A percentile compares a stretch with the other conserved stretches of the same genome.
These are phyloP conservation scores for Papilio aristodemus DNA, from an alignment of 1,140 invertebrate genomes.

Conservation along the genomic window DNA sequence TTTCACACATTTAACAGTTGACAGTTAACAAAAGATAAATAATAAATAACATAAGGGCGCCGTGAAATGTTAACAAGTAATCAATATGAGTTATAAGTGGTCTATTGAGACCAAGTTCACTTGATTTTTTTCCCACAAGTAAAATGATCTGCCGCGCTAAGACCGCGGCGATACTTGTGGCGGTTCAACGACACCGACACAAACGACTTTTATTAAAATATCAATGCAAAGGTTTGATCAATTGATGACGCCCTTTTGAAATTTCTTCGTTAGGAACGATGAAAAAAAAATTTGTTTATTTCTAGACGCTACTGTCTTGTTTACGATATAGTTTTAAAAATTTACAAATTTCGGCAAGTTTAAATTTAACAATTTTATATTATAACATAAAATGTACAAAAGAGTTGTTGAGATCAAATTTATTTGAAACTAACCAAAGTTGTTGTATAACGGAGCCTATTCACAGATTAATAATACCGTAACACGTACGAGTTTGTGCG, in stretches of 20 bases:
- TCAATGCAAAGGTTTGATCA: slow-evolving; percentile 10
- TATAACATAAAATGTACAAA: neutral
- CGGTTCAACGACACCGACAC: slow-evolving; percentile 50
- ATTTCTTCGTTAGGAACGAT: neutral
- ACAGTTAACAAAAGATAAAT: neutral
- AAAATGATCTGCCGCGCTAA: slow-evolving; percentile 49
- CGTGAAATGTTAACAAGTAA: slow-evolving; percentile 35
- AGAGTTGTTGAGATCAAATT: neutral
- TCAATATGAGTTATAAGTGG: slow-evolving; percentile 52
- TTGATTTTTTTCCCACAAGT: slow-evolving; percentile 54
- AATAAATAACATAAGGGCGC: slow-evolving; percentile 18
- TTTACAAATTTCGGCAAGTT: no score
- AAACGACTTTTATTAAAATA: slow-evolving; percentile 24
- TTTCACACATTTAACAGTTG: no score
- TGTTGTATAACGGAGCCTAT: slow-evolving; percentile 8
- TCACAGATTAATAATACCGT: slow-evolving; percentile 19
- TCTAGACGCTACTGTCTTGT: no score
- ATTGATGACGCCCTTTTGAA: slow-evolving; percentile 7
- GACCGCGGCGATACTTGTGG: slow-evolving; percentile 38
- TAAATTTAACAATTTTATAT: no score
- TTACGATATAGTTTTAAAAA: no score
- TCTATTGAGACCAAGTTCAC: slow-evolving; percentile 44
- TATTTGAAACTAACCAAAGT: neutral
- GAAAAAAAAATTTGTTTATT: no score
- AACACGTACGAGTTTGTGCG: slow-evolving; percentile 22